phyloP scores from a whole-genome alignment of 2,113 vertebrate species.

The Panthera uncia region DNA sequence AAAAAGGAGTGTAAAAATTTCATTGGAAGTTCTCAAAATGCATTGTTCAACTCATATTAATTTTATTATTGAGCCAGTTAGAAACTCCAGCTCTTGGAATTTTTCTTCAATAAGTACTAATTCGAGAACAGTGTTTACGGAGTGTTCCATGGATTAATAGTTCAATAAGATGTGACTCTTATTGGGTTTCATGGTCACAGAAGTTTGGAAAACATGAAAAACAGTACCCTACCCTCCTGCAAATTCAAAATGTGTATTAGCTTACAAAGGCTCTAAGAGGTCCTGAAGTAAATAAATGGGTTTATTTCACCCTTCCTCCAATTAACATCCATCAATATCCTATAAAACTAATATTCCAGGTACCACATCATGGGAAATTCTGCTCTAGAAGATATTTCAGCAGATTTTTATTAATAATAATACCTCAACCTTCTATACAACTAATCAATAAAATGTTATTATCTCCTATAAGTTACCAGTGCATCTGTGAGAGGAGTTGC shows the following conservation, averaged over 20 bases:
- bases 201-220: not conserved
- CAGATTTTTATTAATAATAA: constrained; percentile 2
- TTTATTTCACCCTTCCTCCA: not conserved
- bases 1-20: not conserved
- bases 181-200: not conserved
- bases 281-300: not conserved
- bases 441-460: not conserved
- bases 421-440: not conserved
- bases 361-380: not conserved
- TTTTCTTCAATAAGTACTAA: constrained; percentile 17
- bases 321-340: not conserved
- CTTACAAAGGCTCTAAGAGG: not conserved
- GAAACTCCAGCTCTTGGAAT: not conserved
- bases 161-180: not conserved
- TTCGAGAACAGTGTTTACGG: not conserved
- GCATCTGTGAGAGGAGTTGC: not conserved
- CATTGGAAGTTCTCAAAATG: not conserved
- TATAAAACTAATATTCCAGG: not conserved
- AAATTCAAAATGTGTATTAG: not conserved
- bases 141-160: not conserved
- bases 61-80: not conserved
- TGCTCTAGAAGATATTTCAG: not conserved
- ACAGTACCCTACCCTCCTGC: not conserved
- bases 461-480: not conserved
- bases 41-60: not conserved